Evolutionary conservation across 2,797 vertebrate species (phyloP).

Genomic region (Semaprochilodus insignis): DNA sequence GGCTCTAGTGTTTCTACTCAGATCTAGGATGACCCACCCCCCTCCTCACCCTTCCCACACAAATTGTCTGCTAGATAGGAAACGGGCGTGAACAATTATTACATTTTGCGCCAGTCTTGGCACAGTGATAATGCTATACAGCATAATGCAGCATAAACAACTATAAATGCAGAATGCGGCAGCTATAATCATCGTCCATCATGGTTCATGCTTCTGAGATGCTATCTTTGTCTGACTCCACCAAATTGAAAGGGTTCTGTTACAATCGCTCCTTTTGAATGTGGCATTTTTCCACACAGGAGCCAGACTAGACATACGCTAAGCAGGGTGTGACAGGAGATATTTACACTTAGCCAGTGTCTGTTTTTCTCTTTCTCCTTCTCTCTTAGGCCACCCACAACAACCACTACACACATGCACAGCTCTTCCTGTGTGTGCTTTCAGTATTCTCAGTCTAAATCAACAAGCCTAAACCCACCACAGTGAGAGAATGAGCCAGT

Average conservation of each 20-base stretch:
- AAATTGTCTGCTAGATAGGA: slow-evolving; percentile 39
- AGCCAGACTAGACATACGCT: slow-evolving; percentile 73
- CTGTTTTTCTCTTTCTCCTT: slow-evolving; percentile 66
- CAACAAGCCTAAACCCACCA: slow-evolving; percentile 66
- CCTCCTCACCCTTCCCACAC: background rate
- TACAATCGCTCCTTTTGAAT: background rate
- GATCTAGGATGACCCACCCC: slow-evolving; percentile 3
- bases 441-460: slow-evolving; percentile 69
- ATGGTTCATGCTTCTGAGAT: background rate
- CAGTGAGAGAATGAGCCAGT: slow-evolving; percentile 12
- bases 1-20: slow-evolving; percentile 36
- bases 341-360: slow-evolving; percentile 70
- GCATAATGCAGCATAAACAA: slow-evolving; percentile 3
- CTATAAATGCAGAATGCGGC: background rate
- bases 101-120: slow-evolving; percentile 19
- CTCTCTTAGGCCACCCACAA: slow-evolving; percentile 74
- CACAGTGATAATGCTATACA: slow-evolving; percentile 14
- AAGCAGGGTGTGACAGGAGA: slow-evolving; percentile 75
- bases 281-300: slow-evolving; percentile 55
- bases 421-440: slow-evolving; percentile 70
- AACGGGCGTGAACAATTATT: slow-evolving; percentile 40
- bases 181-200: slow-evolving; percentile 1
- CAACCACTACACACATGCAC: slow-evolving; percentile 64
- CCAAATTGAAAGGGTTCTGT: background rate
- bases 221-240: background rate